These are phyloP conservation scores for Triplophysa tibetana DNA, from an alignment of 2,113 vertebrate species.

Conservation along the genomic window DNA sequence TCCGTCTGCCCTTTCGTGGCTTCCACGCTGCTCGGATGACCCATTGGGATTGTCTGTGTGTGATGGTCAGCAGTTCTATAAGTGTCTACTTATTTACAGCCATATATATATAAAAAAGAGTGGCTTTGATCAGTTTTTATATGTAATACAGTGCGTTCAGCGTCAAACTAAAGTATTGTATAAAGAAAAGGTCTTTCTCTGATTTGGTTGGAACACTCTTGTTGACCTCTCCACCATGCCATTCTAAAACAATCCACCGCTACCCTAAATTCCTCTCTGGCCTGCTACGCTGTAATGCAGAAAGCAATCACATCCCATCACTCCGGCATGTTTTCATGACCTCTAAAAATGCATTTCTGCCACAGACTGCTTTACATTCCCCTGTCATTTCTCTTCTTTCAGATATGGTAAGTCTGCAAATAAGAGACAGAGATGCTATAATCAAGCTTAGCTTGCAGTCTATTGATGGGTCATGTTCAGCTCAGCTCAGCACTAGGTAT, in stretches of 20 bases:
- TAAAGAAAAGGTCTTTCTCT: neutral
- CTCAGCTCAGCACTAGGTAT: slow-evolving; percentile 48
- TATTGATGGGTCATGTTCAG: slow-evolving; percentile 49
- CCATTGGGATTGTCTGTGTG: neutral
- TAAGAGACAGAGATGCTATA: slow-evolving; percentile 25
- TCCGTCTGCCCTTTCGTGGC: slow-evolving; percentile 25
- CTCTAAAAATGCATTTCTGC: slow-evolving; percentile 36
- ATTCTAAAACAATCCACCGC: slow-evolving; percentile 3
- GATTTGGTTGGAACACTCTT: neutral
- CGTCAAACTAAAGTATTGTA: neutral
- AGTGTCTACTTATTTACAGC: neutral
- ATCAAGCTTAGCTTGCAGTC: slow-evolving; percentile 47
- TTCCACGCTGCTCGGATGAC: slow-evolving; percentile 17
- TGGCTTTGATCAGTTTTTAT: slow-evolving; percentile 11
- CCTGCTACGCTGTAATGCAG: slow-evolving; percentile 22
- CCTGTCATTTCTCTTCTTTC: slow-evolving; percentile 17
- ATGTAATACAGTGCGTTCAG: neutral
- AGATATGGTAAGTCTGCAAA: neutral
- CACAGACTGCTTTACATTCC: slow-evolving; percentile 16
- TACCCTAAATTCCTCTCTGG: neutral
- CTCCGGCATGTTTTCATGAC: slow-evolving; percentile 33
- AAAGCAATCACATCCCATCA: slow-evolving; percentile 19
- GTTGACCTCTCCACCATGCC: slow-evolving; percentile 10
- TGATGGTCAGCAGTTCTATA: neutral
- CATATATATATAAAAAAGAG: neutral